Percentiles rank a stretch among this genome's conserved stretches.
These are phyloP conservation scores for Megaceryle torquata DNA, from an alignment of 2,113 vertebrate genomes.

Conservation along the genomic window DNA sequence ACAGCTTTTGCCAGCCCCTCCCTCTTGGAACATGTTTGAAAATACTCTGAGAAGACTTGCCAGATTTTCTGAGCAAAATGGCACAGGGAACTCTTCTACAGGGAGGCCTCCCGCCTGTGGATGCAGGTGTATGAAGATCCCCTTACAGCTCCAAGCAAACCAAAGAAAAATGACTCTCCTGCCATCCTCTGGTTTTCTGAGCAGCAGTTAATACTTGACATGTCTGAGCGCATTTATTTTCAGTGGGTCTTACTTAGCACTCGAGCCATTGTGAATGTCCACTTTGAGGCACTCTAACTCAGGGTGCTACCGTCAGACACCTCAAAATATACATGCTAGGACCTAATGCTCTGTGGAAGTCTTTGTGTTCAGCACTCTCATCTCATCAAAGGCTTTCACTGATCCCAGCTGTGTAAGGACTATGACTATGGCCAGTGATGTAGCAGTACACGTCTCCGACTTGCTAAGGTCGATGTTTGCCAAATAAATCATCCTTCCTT, in stretches of 20 bases:
- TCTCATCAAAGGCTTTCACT: neutral
- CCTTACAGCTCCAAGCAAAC: neutral
- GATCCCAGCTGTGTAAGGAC: neutral
- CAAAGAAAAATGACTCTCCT: neutral
- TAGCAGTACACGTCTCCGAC: neutral
- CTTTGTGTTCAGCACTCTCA: neutral
- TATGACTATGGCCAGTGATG: neutral
- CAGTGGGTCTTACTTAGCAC: neutral
- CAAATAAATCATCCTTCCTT: neutral
- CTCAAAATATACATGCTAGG: neutral
- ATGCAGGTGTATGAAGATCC: neutral
- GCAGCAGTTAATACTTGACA: neutral
- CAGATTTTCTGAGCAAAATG: neutral
- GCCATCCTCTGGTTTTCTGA: neutral
- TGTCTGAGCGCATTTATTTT: neutral
- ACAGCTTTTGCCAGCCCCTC: neutral
- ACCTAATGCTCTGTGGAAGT: neutral
- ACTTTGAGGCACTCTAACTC: neutral
- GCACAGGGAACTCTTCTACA: neutral
- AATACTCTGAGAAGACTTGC: neutral
- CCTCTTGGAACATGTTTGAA: neutral
- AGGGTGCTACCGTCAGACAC: neutral
- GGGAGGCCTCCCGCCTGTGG: neutral
- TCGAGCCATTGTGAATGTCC: neutral
- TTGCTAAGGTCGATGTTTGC: neutral